Base-by-base conservation (phyloP, 2,888 invertebrate genomes). In the Ectropis crepuscularia region DNA sequence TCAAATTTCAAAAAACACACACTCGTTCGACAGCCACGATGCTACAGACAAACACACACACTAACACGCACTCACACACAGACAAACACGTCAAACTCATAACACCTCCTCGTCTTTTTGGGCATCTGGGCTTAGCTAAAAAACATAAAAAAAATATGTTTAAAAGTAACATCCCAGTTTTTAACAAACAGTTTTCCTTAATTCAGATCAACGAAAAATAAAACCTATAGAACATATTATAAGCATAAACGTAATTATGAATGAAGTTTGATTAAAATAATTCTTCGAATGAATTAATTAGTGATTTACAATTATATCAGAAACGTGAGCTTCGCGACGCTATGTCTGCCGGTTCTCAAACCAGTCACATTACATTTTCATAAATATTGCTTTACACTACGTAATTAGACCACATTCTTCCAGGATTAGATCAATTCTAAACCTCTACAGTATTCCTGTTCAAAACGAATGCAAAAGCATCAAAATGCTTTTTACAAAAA, bases 321-420 rank as follows among this genome's bases (percentile, higher is more conserved):
- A 54, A 45, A 61, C 49, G n/a, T 6, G 38, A 10, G 11, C 11
- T 9, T 10, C 5, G 10, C 61, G 55, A 61, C 54, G 39, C n/a
- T 9, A 11, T 38, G 55, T 55, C 62, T 57, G 43, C 53, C 41
- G n/a, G 49, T 11, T 49, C 41, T 39, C 6, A 54, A 54, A 58
- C 45, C 41, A 37, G 36, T 5, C 16, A 48, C 47, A 16, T 51
- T 62, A 47, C 41, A 42, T 62, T 48, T 51, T 51, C 39, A 57
- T 42, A 50, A 28, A 28, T 28, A 48, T 42, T 7, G 47, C 9
- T 48, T 47, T 53, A 28, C 53, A 53, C 37, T 54, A 7, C 45
- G 9, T 46, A 54, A 46, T 46, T 46, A 46, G n/a, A 53, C 53
- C 38, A 54, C 54, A 54, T 46, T 54, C 38, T 54, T 41, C n/a